Evolutionary conservation across 2,888 invertebrate genomes (phyloP).

Genomic region (Lamproptera curius): DNA sequence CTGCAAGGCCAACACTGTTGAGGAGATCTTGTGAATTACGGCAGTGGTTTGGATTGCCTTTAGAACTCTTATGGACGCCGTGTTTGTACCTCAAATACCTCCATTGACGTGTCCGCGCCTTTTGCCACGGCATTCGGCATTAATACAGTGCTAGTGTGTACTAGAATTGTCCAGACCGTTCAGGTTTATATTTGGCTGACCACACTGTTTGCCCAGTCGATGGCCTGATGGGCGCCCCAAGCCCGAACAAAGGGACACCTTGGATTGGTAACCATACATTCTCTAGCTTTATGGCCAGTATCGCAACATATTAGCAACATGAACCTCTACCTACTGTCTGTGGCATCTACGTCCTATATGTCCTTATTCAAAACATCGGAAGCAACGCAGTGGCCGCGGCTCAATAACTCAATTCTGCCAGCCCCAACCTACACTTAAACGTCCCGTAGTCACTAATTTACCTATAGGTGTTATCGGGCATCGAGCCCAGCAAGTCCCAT

Average conservation of each 20-base stretch:
- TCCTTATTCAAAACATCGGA: too few species aligned
- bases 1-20: conserved; percentile 15
- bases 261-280: conserved; percentile 10
- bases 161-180: neutral
- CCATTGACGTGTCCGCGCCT: neutral
- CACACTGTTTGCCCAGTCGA: too few species aligned
- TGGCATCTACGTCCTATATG: conserved; percentile 18
- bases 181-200: too few species aligned
- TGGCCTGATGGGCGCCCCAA: conserved; percentile 11
- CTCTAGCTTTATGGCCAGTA: conserved; percentile 16
- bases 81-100: neutral
- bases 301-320: conserved; percentile 21
- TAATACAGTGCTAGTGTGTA: neutral
- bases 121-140: too few species aligned
- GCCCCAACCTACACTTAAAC: too few species aligned
- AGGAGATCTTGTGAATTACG: conserved; percentile 16
- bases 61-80: conserved; percentile 1
- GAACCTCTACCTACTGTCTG: conserved; percentile 11
- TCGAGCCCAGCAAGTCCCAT: too few species aligned
- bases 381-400: too few species aligned
- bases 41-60: conserved; percentile 11
- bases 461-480: too few species aligned
- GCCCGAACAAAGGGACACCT: conserved; percentile 20
- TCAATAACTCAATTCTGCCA: too few species aligned
- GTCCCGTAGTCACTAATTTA: too few species aligned